Evolutionary conservation across 1,140 invertebrate genomes (phyloP).

Genomic region (Protaetia brevitarsis): DNA sequence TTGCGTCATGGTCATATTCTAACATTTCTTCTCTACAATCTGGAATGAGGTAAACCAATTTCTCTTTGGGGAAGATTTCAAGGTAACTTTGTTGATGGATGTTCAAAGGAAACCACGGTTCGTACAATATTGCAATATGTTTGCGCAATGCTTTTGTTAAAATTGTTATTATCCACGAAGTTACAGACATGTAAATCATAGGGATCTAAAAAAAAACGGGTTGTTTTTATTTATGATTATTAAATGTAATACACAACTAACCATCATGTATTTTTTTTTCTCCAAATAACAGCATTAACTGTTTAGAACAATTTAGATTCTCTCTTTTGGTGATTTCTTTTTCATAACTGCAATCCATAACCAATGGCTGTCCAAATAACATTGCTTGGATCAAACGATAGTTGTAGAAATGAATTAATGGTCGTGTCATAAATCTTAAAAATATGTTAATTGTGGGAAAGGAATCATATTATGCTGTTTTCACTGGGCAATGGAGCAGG

Average conservation of each 20-base stretch:
- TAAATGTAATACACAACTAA: constrained; percentile 26
- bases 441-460: constrained; percentile 63
- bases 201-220: constrained; percentile 53
- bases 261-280: constrained; percentile 64
- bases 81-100: constrained; percentile 73
- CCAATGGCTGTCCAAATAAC: constrained; percentile 68
- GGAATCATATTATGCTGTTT: constrained; percentile 53
- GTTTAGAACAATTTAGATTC: constrained; percentile 67
- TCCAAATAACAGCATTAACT: constrained; percentile 65
- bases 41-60: constrained; percentile 84
- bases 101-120: constrained; percentile 70
- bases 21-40: constrained; percentile 67
- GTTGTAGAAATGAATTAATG: constrained; percentile 66
- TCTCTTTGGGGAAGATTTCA: constrained; percentile 76
- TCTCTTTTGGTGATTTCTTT: constrained; percentile 69
- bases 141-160: constrained; percentile 59
- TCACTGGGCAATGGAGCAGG: constrained; percentile 45
- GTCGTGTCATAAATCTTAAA: constrained; percentile 61
- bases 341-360: constrained; percentile 81
- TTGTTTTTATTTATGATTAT: no score
- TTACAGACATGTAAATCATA: constrained; percentile 78
- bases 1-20: constrained; percentile 68
- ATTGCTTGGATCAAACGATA: constrained; percentile 62
- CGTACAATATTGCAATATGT: constrained; percentile 65
- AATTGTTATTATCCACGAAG: constrained; percentile 49